phyloP scores from a whole-genome alignment of 1,140 invertebrate species.

The roundworm (Caenorhabditis elegans) region WBcel235 BX284606.5:10810501-10811000 shows the following conservation, averaged over 20 bases:
- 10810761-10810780: slow-evolving; percentile 27
- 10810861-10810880: no score
- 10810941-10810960: no score
- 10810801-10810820: no score
- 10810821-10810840: no score
- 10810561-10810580: slow-evolving; percentile 15
- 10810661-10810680: neutral
- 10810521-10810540: neutral
- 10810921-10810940: no score
- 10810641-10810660: neutral
- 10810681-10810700: slow-evolving; percentile 16
- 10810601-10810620: neutral
- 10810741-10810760: slow-evolving; percentile 10
- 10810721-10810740: neutral
- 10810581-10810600: neutral
- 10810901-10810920: no score
- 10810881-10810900: no score
- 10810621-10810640: slow-evolving; percentile 1
- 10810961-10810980: no score
- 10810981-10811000: no score
- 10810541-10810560: neutral
- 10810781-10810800: neutral
- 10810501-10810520: neutral
- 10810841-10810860: no score
- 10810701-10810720: slow-evolving; percentile 19